phyloP scores from a whole-genome alignment of 2,888 invertebrate species.

The Octodonta nipae region DNA sequence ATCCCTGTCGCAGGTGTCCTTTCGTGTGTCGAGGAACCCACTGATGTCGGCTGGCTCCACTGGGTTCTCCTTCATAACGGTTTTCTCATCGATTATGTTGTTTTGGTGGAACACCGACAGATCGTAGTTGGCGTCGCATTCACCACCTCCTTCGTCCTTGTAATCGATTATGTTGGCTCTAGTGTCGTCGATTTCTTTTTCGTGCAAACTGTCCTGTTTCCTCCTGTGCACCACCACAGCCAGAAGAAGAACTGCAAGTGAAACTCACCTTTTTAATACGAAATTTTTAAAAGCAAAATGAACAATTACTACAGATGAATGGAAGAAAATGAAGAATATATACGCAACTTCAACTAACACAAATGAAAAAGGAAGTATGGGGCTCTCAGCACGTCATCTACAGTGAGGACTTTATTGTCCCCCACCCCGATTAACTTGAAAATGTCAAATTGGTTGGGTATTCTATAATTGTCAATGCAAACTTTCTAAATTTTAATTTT shows the following conservation, averaged over 20 bases:
- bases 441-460: too few species aligned
- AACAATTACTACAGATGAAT: background rate
- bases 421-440: too few species aligned
- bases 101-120: slow-evolving; percentile 55
- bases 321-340: slow-evolving; percentile 6
- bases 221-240: slow-evolving; percentile 83
- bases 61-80: slow-evolving; percentile 33
- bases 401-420: too few species aligned
- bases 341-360: slow-evolving; percentile 1
- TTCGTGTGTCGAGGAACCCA: slow-evolving; percentile 79
- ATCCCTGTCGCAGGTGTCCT: slow-evolving; percentile 81
- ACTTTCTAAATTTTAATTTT: too few species aligned
- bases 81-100: slow-evolving; percentile 25
- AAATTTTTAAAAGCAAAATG: too few species aligned
- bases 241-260: slow-evolving; percentile 69
- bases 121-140: slow-evolving; percentile 89
- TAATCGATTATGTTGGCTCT: slow-evolving; percentile 95
- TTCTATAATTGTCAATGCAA: too few species aligned
- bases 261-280: too few species aligned
- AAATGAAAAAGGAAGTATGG: too few species aligned
- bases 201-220: slow-evolving; percentile 72
- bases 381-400: too few species aligned
- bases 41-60: slow-evolving; percentile 72
- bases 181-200: slow-evolving; percentile 89
- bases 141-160: slow-evolving; percentile 96